phyloP scores from a whole-genome alignment of 2,888 invertebrate genomes.

The Eumacrocentrus americanus region DNA sequence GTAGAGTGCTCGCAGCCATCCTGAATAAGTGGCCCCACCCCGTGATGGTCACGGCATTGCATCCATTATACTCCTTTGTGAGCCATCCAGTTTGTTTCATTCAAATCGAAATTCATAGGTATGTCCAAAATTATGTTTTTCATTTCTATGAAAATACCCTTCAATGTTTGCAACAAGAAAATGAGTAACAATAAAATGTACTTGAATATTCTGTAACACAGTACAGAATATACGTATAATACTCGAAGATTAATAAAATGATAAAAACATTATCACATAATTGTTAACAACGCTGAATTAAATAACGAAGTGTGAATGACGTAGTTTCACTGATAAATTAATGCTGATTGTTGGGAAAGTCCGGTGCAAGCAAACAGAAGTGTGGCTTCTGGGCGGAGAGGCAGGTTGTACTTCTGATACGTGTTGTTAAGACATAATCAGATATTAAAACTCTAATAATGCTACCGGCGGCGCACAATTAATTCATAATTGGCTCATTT shows the following conservation, averaged over 20 bases:
- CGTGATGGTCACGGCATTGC: too few relatives aligned
- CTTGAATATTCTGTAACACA: too few relatives aligned
- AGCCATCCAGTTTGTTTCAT: too few relatives aligned
- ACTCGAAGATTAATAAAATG: too few relatives aligned
- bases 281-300: too few relatives aligned
- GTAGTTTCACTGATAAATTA: background rate
- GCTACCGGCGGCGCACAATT: constrained; percentile 56
- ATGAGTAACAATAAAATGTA: background rate
- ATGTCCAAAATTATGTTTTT: too few relatives aligned
- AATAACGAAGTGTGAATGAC: background rate
- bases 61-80: too few relatives aligned
- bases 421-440: constrained; percentile 59
- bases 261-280: too few relatives aligned
- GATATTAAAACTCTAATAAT: constrained; percentile 57
- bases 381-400: constrained; percentile 20
- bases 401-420: constrained; percentile 40
- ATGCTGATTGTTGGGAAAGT: background rate
- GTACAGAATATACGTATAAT: too few relatives aligned
- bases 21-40: too few relatives aligned
- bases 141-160: too few relatives aligned
- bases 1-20: constrained; percentile 25
- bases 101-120: too few relatives aligned
- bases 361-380: background rate
- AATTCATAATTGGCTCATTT: constrained; percentile 61
- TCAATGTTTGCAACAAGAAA: background rate